These are phyloP conservation scores for Eulemur rubriventer DNA, from an alignment of 2,797 vertebrate genomes.

Conservation along the genomic window DNA sequence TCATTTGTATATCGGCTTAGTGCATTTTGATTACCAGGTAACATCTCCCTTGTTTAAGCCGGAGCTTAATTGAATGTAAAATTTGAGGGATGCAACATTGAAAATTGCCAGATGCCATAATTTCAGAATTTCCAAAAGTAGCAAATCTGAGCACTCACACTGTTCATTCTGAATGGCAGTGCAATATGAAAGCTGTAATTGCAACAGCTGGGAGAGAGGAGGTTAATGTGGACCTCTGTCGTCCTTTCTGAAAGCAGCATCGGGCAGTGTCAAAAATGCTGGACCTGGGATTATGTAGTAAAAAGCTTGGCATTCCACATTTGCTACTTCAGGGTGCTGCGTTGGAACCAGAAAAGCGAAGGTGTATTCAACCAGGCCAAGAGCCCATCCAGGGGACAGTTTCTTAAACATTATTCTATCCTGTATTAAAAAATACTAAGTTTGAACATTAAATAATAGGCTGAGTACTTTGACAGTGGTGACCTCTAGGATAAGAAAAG, in stretches of 20 bases:
- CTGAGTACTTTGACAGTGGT: neutral
- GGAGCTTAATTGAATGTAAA: neutral
- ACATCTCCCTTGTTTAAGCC: neutral
- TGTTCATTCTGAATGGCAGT: neutral
- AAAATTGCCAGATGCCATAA: neutral
- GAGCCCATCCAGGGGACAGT: neutral
- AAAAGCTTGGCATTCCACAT: neutral
- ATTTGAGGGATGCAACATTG: neutral
- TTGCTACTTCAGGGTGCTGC: neutral
- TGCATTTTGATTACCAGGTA: neutral
- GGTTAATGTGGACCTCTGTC: accelerated
- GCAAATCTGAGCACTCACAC: neutral
- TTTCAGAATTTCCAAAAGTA: conserved; percentile 1
- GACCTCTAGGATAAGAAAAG: neutral
- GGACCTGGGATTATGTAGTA: neutral
- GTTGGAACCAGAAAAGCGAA: neutral
- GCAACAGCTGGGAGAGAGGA: no score
- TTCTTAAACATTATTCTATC: neutral
- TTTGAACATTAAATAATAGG: neutral
- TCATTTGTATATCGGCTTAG: neutral
- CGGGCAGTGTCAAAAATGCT: neutral
- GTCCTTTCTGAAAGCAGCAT: neutral
- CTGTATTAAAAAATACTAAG: neutral
- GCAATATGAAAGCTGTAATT: accelerated
- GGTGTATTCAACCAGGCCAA: neutral